Evolutionary conservation across 1,140 invertebrate genomes (phyloP).

Genomic region (Orius insidiosus): DNA sequence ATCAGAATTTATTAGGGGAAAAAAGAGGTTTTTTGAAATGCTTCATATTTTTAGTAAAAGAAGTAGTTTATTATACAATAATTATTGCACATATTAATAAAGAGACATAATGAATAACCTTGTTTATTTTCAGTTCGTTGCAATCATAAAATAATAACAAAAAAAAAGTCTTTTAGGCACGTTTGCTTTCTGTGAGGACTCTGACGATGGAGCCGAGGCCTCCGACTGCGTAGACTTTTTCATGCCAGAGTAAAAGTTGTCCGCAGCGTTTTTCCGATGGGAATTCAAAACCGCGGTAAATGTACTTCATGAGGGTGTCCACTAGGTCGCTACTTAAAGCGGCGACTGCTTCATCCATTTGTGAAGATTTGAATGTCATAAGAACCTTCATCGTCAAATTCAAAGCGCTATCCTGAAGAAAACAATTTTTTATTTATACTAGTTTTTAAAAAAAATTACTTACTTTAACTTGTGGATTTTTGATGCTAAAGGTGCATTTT

Average conservation of each 20-base stretch:
- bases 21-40: too few species aligned
- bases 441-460: slow-evolving; percentile 19
- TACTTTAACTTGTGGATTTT: slow-evolving; percentile 83
- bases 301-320: slow-evolving; percentile 94
- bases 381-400: slow-evolving; percentile 71
- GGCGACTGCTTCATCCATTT: slow-evolving; percentile 80
- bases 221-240: slow-evolving; percentile 81
- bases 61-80: slow-evolving; percentile 3
- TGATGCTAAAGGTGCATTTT: slow-evolving; percentile 73
- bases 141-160: too few species aligned
- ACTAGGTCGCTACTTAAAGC: slow-evolving; percentile 61
- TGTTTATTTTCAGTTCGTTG: too few species aligned
- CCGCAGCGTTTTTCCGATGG: slow-evolving; percentile 85
- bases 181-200: slow-evolving; percentile 81
- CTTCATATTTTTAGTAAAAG: background rate
- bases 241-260: slow-evolving; percentile 87
- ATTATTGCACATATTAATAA: background rate
- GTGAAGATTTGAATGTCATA: slow-evolving; percentile 73
- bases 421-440: slow-evolving; percentile 11
- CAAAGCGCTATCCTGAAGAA: slow-evolving; percentile 64
- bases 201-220: slow-evolving; percentile 85
- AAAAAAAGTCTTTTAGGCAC: slow-evolving; percentile 33
- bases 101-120: background rate
- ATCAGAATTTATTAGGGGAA: too few species aligned
- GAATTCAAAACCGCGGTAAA: slow-evolving; percentile 89